These are phyloP conservation scores for Enteromius thamalakanensis DNA, from an alignment of 2,797 vertebrate genomes.

Conservation along the genomic window DNA sequence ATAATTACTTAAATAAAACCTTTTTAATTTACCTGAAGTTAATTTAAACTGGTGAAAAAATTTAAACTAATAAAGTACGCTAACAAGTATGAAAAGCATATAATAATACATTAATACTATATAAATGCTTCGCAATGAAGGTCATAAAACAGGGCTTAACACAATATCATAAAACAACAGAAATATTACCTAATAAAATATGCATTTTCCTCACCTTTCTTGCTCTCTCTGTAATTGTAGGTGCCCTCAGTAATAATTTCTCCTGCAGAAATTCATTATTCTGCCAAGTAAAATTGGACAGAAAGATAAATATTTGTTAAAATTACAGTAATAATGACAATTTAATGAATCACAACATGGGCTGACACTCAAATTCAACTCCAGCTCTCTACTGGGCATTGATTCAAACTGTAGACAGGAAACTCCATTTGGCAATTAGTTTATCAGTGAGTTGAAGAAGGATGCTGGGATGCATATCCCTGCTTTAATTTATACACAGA, in stretches of 20 bases:
- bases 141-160: background rate
- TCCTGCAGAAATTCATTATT: constrained; percentile 96
- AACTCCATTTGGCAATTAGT: constrained; percentile 61
- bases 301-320: background rate
- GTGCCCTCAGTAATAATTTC: constrained; percentile 90
- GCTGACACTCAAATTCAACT: background rate
- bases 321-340: background rate
- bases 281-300: constrained; percentile 67
- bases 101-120: background rate
- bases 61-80: background rate
- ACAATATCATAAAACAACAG: background rate
- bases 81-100: background rate
- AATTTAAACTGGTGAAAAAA: background rate
- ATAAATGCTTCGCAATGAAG: background rate
- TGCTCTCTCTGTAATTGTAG: constrained; percentile 94
- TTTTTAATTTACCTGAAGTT: background rate
- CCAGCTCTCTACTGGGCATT: constrained; percentile 64
- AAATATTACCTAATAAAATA: background rate
- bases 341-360: background rate
- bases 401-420: constrained; percentile 62
- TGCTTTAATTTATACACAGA: constrained; percentile 64
- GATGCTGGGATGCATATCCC: constrained; percentile 62
- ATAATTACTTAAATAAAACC: too few species aligned
- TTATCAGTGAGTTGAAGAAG: constrained; percentile 53
- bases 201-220: constrained; percentile 82